phyloP scores from a whole-genome alignment of 1,140 invertebrate species.

The Lasaia peninsularis region DNA sequence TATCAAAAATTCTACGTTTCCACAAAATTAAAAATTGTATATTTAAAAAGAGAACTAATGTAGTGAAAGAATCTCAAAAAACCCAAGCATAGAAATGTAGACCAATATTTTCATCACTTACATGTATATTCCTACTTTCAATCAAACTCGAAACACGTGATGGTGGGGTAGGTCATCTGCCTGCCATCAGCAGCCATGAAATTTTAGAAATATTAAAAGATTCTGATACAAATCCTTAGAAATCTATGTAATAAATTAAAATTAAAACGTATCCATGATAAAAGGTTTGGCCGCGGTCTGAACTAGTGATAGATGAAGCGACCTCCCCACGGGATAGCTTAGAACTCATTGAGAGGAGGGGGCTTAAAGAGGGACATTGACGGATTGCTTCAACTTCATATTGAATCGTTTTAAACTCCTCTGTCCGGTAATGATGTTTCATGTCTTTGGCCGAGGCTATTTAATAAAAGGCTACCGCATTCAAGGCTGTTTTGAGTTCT shows the following conservation, averaged over 20 bases:
- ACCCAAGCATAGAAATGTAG: too few species aligned
- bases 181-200: too few species aligned
- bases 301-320: slow-evolving; percentile 60
- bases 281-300: slow-evolving; percentile 27
- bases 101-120: too few species aligned
- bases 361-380: slow-evolving; percentile 69
- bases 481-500: slow-evolving; percentile 11
- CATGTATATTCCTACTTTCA: too few species aligned
- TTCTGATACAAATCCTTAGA: too few species aligned
- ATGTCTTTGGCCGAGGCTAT: neutral
- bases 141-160: too few species aligned
- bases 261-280: slow-evolving; percentile 19
- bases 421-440: slow-evolving; percentile 17
- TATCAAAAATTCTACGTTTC: too few species aligned
- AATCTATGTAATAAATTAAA: neutral
- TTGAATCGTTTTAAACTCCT: slow-evolving; percentile 51
- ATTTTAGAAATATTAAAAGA: too few species aligned
- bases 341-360: slow-evolving; percentile 60
- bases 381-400: slow-evolving; percentile 61
- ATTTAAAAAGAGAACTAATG: too few species aligned
- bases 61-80: too few species aligned
- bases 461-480: slow-evolving; percentile 9
- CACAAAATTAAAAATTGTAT: too few species aligned
- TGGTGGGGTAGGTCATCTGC: too few species aligned
- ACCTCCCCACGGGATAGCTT: slow-evolving; percentile 55